Evolutionary conservation across 1,140 invertebrate genomes (phyloP), one percentile per base, ranked within the genome.

Genomic region (Euwallacea fornicatus): DNA sequence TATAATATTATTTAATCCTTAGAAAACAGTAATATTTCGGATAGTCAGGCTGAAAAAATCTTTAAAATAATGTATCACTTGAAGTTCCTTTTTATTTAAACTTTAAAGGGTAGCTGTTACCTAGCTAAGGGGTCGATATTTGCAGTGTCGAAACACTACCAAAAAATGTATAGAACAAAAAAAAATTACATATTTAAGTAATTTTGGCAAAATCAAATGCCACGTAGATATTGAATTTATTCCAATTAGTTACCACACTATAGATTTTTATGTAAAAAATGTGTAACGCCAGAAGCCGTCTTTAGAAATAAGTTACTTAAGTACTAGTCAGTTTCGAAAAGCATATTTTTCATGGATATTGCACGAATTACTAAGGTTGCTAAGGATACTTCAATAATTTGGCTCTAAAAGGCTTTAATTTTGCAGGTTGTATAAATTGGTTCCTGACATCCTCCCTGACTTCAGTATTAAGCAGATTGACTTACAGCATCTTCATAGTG

Each of bases 401-500:
- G 11, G 8, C 21, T 33, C 21, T 33, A 33, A 58, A 16, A 16
- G 2, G 15, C 16, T 41, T 42, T 61, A 61, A 61, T n/a, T 15
- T 69, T 67, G 10, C 55, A 72, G 71, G 71, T 63, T 42, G 69
- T 42, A 50, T 73, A 13, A 65, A 69, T 46, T 60, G 42, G 44
- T 11, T 73, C 13, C 61, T 73, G 7, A 53, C 47, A 7, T 21
- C 7, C n/a, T 55, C 72, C 6, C 8, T 53, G 6, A 55, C 69
- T 11, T 61, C 44, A 69, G 10, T 73, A 11, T 50, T 65, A 42
- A 62, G 56, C 13, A 73, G 66, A 69, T 15, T 73, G 11, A 69
- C 66, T 44, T 73, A 58, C 55, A 64, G 72, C 42, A 73, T 73
- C 46, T 73, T 69, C 42, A 44, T 73, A 6, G 42, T 64, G 42